A percentile compares a stretch with the other conserved stretches of the same genome.
phyloP scores from a whole-genome alignment of 2,113 vertebrate species.

The Coryphaenoides rupestris region DNA sequence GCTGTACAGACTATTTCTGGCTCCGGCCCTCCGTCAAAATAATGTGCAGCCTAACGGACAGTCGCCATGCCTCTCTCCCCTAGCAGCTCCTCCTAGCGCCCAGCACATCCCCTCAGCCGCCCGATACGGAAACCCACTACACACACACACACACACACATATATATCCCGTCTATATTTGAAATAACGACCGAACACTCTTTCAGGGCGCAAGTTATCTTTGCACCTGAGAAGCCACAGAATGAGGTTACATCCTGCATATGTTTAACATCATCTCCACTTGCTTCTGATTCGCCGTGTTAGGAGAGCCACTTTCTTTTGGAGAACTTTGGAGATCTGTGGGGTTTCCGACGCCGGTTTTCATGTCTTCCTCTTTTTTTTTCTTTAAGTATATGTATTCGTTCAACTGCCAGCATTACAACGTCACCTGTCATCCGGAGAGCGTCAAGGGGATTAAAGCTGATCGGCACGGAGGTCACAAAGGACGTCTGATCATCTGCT shows the following conservation, averaged over 20 bases:
- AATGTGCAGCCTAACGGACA: constrained; percentile 38
- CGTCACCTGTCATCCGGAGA: not conserved
- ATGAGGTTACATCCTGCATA: constrained; percentile 68
- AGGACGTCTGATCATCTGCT: constrained; percentile 26
- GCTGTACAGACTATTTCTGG: constrained; percentile 35
- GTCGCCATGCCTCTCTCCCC: constrained; percentile 23
- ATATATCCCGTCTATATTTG: constrained; percentile 6
- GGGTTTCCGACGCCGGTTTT: constrained; percentile 12
- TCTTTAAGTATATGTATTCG: not conserved
- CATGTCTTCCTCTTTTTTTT: constrained; percentile 26
- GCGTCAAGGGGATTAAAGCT: not conserved
- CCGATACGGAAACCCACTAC: constrained; percentile 25
- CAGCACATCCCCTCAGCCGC: constrained; percentile 24
- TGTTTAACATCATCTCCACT: constrained; percentile 56
- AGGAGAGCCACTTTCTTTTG: constrained; percentile 32
- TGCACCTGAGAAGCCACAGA: constrained; percentile 54
- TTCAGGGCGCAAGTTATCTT: constrained; percentile 34
- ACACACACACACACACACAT: too few relatives aligned
- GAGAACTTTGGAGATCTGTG: constrained; percentile 37
- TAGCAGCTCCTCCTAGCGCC: constrained; percentile 35
- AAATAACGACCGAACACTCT: constrained; percentile 21
- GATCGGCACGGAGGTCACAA: constrained; percentile 44
- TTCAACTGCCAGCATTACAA: too few relatives aligned
- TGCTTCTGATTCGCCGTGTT: constrained; percentile 38
- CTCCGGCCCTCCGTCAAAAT: constrained; percentile 29